Evolutionary conservation across 2,113 vertebrate species (phyloP).

Genomic region (Protomyctophum bolini): DNA sequence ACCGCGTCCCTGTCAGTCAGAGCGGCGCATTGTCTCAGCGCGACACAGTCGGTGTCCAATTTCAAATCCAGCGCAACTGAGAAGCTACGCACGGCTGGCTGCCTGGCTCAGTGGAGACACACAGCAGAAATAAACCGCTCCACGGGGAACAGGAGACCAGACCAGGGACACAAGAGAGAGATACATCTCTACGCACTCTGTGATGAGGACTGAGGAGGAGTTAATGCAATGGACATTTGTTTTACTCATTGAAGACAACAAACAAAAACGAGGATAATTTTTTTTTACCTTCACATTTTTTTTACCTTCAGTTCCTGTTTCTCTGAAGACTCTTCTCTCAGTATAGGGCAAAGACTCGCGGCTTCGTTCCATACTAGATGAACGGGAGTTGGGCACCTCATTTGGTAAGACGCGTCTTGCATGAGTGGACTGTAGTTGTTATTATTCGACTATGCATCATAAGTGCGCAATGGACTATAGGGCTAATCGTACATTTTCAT

Average conservation of each 20-base stretch:
- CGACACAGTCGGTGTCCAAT: conserved; percentile 71
- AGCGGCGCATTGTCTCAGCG: conserved; percentile 61
- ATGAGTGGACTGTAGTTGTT: not conserved
- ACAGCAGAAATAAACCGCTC: too few species aligned
- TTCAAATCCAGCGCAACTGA: conserved; percentile 47
- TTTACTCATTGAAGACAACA: conserved; percentile 21
- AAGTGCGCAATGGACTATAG: not conserved
- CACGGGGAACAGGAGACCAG: not conserved
- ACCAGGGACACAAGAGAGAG: not conserved
- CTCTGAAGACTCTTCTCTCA: conserved; percentile 38
- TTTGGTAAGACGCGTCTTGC: conserved; percentile 62
- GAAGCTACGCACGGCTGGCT: too few species aligned
- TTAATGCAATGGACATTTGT: conserved; percentile 25
- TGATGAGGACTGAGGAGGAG: conserved; percentile 24
- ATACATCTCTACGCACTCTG: conserved; percentile 24
- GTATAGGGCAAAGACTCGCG: conserved; percentile 54
- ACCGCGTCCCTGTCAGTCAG: not conserved
- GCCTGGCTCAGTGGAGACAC: too few species aligned
- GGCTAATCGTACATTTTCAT: too few species aligned
- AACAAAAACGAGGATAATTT: conserved; percentile 59
- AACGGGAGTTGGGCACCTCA: conserved; percentile 69
- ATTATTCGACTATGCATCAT: not conserved
- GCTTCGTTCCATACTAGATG: conserved; percentile 70
- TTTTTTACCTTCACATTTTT: not conserved
- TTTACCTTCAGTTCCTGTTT: conserved; percentile 34